Evolutionary conservation across 1,140 invertebrate species (phyloP).

Genomic region (Bilobella aurantiaca): DNA sequence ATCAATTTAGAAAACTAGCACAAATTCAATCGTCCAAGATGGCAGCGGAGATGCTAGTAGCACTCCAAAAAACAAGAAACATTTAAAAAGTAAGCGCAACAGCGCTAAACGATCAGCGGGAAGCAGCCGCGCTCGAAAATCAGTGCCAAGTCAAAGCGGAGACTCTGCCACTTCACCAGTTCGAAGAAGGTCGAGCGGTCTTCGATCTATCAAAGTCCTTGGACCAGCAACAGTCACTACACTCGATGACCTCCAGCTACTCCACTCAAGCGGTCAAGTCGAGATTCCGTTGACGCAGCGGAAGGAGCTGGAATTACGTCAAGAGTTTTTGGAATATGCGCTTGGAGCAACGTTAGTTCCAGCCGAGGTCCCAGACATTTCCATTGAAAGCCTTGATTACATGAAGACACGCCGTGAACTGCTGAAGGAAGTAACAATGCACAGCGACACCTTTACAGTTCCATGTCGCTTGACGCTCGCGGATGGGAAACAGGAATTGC

Average conservation of each 20-base stretch:
- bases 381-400: slow-evolving; percentile 9
- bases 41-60: background rate
- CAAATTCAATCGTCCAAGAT: too few relatives aligned
- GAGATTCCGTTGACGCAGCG: background rate
- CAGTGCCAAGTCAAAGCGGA: too few relatives aligned
- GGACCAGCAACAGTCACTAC: background rate
- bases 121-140: too few relatives aligned
- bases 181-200: background rate
- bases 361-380: background rate
- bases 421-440: background rate
- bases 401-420: slow-evolving; percentile 2
- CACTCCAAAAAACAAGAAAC: background rate
- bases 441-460: background rate
- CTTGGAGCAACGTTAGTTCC: background rate
- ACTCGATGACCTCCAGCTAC: background rate
- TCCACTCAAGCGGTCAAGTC: background rate
- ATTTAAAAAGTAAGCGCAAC: background rate
- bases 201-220: background rate
- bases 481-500: background rate
- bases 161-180: background rate
- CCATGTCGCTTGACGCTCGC: slow-evolving; percentile 5
- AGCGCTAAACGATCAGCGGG: background rate
- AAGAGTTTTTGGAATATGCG: background rate
- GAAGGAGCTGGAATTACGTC: background rate
- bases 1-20: too few relatives aligned